Percentiles rank a stretch among this genome's conserved stretches.
These are phyloP conservation scores for Enteromius viviparus DNA, from an alignment of 2,797 vertebrate species.

Conservation along the genomic window DNA sequence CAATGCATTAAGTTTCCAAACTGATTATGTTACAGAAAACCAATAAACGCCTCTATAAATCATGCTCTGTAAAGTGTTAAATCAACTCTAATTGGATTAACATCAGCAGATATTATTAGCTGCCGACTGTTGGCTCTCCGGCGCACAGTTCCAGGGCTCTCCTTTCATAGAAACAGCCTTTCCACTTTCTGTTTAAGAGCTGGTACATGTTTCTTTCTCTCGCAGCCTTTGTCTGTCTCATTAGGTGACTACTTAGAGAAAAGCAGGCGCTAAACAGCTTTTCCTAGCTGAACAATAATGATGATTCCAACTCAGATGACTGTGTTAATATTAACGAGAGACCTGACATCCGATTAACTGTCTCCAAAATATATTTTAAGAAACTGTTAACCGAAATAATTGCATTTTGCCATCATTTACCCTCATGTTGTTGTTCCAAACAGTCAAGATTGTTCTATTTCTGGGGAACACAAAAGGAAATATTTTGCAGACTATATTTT, in stretches of 20 bases:
- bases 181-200: conserved; percentile 44
- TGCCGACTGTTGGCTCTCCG: conserved; percentile 79
- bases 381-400: background rate
- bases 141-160: conserved; percentile 71
- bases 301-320: conserved; percentile 3
- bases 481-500: background rate
- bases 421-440: background rate
- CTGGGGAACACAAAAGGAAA: background rate
- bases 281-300: conserved; percentile 21
- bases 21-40: conserved; percentile 89
- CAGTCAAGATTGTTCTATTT: background rate
- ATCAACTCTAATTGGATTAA: conserved; percentile 88
- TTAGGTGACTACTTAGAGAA: conserved; percentile 13
- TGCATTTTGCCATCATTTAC: background rate
- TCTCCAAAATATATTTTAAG: background rate
- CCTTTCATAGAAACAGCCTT: conserved; percentile 56
- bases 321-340: conserved; percentile 3
- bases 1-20: conserved; percentile 88
- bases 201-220: conserved; percentile 41
- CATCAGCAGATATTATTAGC: conserved; percentile 87
- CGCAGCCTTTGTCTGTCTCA: conserved; percentile 29
- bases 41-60: conserved; percentile 90
- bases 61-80: conserved; percentile 87
- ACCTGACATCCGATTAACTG: background rate
- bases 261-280: background rate